Evolutionary conservation across 2,888 invertebrate species (phyloP).

Genomic region (Drosophila leonis): DNA sequence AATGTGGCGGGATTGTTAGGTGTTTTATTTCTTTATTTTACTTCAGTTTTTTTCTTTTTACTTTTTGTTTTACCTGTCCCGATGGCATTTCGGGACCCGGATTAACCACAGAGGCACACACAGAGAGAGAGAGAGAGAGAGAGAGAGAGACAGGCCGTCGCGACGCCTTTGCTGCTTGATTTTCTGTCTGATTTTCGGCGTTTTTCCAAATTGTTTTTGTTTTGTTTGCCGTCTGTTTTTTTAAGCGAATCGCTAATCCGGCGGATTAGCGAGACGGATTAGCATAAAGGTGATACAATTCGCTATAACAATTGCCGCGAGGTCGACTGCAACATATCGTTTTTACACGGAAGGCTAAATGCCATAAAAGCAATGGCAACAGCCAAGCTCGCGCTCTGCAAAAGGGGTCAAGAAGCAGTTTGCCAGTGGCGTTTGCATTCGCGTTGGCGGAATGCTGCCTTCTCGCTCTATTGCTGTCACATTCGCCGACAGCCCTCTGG

Average conservation of each 20-base stretch:
- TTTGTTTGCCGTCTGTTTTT: constrained; percentile 63
- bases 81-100: constrained; percentile 52
- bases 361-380: constrained; percentile 49
- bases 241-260: constrained; percentile 73
- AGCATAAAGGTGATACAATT: constrained; percentile 76
- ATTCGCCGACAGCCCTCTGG: constrained; percentile 25
- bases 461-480: constrained; percentile 20
- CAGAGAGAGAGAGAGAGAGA: not conserved
- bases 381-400: constrained; percentile 30
- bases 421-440: constrained; percentile 40
- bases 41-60: constrained; percentile 17
- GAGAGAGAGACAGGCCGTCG: constrained; percentile 10
- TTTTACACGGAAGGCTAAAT: constrained; percentile 68
- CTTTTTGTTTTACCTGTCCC: constrained; percentile 53
- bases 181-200: constrained; percentile 55
- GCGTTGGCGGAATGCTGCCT: constrained; percentile 30
- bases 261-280: constrained; percentile 72
- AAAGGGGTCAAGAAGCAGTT: constrained; percentile 72
- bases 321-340: constrained; percentile 53
- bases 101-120: constrained; percentile 53
- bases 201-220: constrained; percentile 61
- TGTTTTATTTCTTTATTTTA: constrained; percentile 34
- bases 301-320: constrained; percentile 62
- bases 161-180: constrained; percentile 37
- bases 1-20: constrained; percentile 44